These are phyloP conservation scores for Lytechinus variegatus DNA, from an alignment of 35 echinoderm and acorn worm species.

Conservation along the genomic window DNA sequence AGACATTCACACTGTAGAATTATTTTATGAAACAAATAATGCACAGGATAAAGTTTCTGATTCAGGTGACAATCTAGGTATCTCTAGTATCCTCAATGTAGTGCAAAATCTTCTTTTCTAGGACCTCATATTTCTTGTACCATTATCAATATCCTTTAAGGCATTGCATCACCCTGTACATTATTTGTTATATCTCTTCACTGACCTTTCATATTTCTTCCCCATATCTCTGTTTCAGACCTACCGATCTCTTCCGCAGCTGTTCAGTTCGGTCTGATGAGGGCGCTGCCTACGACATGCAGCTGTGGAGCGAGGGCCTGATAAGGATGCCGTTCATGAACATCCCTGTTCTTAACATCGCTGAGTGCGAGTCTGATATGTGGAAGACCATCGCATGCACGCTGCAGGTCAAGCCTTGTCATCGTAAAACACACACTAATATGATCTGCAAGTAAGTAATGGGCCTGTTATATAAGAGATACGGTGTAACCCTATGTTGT, in stretches of 20 bases:
- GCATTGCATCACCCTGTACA: too few relatives aligned
- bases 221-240: constrained; percentile 66
- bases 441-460: constrained; percentile 98
- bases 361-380: constrained; percentile 87
- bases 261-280: constrained; percentile 77
- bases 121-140: too few relatives aligned
- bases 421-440: constrained; percentile 88
- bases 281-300: constrained; percentile 80
- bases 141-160: too few relatives aligned
- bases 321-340: constrained; percentile 85
- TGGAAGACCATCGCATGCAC: constrained; percentile 99
- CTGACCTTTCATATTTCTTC: neutral
- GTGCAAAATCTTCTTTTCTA: too few relatives aligned
- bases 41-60: too few relatives aligned
- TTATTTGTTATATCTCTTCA: neutral
- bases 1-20: too few relatives aligned
- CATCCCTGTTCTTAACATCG: constrained; percentile 88
- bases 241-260: constrained; percentile 89
- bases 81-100: too few relatives aligned
- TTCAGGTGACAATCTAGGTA: too few relatives aligned
- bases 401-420: constrained; percentile 94
- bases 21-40: too few relatives aligned
- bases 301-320: constrained; percentile 74
- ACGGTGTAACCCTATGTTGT: too few relatives aligned
- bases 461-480: neutral